These are phyloP conservation scores for Ondatra zibethicus DNA, from an alignment of 2,113 vertebrate genomes.

Conservation along the genomic window DNA sequence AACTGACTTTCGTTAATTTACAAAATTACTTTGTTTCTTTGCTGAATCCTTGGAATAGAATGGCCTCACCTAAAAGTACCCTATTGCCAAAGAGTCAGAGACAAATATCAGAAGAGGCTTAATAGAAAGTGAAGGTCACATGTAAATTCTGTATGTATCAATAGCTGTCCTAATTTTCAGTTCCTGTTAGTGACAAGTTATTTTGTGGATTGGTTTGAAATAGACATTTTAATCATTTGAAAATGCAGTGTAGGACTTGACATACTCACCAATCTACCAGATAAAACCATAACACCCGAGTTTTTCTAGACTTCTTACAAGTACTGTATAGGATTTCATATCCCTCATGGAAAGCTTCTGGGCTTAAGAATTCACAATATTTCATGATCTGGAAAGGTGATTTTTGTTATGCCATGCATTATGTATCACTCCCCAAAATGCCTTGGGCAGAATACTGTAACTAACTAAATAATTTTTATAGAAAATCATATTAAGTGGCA, in stretches of 20 bases:
- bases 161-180: neutral
- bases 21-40: neutral
- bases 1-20: neutral
- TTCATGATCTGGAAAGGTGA: neutral
- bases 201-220: constrained; percentile 27
- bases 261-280: neutral
- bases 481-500: neutral
- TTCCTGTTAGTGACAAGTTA: neutral
- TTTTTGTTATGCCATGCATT: constrained; percentile 29
- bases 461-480: constrained; percentile 37
- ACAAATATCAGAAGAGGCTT: neutral
- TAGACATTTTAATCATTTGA: neutral
- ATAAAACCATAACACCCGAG: neutral
- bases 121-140: neutral
- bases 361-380: neutral
- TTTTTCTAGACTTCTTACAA: neutral
- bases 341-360: neutral
- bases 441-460: neutral
- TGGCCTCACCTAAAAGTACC: neutral
- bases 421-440: neutral
- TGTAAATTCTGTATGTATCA: neutral
- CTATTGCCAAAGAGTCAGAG: neutral
- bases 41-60: neutral
- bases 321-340: neutral
- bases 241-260: neutral